Conservation (phyloP, 2,113 vertebrate genomes). For the Glaucomys volans region DNA sequence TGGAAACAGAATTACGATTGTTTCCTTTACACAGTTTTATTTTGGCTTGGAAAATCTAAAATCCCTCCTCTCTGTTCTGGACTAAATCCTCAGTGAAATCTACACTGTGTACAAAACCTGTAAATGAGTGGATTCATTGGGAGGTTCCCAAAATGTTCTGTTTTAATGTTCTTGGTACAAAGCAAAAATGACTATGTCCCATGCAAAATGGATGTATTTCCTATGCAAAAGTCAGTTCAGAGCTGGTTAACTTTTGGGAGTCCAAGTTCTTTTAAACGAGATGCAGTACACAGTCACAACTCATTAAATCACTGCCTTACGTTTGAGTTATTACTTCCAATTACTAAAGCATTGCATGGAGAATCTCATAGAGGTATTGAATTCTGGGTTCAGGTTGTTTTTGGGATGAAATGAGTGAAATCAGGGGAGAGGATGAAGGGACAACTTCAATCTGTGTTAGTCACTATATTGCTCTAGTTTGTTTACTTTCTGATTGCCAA, state of each 20-base stretch:
- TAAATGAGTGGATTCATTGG: neutral
- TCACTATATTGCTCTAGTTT: neutral
- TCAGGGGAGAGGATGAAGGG: too few relatives aligned
- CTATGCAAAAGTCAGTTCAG: neutral
- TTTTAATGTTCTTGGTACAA: neutral
- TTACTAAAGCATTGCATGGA: neutral
- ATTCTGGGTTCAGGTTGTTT: neutral
- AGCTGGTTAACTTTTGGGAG: neutral
- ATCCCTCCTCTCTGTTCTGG: neutral
- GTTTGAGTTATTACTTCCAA: neutral
- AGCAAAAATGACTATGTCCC: neutral
- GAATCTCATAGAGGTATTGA: neutral
- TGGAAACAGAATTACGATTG: neutral
- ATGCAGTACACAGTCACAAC: neutral
- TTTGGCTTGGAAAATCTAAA: neutral
- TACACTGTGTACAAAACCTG: neutral
- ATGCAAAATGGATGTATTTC: neutral
- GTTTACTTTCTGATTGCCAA: neutral
- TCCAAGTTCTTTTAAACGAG: neutral
- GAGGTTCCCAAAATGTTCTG: neutral
- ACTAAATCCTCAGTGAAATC: neutral
- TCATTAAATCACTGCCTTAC: neutral
- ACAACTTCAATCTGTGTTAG: too few relatives aligned
- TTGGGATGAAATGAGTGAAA: neutral
- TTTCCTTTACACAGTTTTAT: neutral